Evolutionary conservation across 2,888 invertebrate species (phyloP).

Genomic region (Adelognathus sp.): DNA sequence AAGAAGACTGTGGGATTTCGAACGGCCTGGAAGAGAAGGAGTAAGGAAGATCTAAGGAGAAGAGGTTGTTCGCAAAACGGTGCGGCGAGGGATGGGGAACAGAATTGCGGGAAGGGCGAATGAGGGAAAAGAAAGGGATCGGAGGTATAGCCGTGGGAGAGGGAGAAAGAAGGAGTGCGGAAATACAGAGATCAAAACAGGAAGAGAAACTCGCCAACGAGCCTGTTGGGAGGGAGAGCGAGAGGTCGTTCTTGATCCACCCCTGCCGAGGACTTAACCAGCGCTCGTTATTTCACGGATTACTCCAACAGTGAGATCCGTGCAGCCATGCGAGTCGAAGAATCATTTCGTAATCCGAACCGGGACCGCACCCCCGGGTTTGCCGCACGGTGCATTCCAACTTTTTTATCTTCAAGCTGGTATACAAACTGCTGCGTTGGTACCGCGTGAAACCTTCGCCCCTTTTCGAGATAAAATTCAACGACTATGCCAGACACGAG

Average conservation of each 20-base stretch:
- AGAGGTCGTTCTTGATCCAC: conserved; percentile 43
- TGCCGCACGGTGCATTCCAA: not conserved
- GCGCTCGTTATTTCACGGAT: conserved; percentile 55
- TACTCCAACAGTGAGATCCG: conserved; percentile 24
- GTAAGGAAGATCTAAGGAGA: conserved; percentile 50
- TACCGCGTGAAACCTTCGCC: not conserved
- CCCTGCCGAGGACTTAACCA: conserved; percentile 45
- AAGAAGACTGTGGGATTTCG: conserved; percentile 18
- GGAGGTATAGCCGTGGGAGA: conserved; percentile 30
- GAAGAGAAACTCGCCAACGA: conserved; percentile 16
- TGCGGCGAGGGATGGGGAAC: conserved; percentile 32
- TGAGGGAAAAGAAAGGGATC: conserved; percentile 35
- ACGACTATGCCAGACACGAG: not conserved
- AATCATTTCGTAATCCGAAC: conserved; percentile 54
- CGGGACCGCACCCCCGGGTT: not conserved
- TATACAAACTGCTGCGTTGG: not conserved
- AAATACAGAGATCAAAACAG: conserved; percentile 61
- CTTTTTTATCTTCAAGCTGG: not conserved
- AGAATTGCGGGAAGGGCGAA: conserved; percentile 22
- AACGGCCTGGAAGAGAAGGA: conserved; percentile 4
- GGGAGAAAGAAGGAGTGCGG: conserved; percentile 49
- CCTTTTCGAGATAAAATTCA: not conserved
- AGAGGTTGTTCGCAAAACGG: conserved; percentile 49
- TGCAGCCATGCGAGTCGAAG: conserved; percentile 38
- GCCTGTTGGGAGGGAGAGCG: not conserved